phyloP scores from a whole-genome alignment of 2,797 vertebrate species.

The Sebastes hopkinsi region DNA sequence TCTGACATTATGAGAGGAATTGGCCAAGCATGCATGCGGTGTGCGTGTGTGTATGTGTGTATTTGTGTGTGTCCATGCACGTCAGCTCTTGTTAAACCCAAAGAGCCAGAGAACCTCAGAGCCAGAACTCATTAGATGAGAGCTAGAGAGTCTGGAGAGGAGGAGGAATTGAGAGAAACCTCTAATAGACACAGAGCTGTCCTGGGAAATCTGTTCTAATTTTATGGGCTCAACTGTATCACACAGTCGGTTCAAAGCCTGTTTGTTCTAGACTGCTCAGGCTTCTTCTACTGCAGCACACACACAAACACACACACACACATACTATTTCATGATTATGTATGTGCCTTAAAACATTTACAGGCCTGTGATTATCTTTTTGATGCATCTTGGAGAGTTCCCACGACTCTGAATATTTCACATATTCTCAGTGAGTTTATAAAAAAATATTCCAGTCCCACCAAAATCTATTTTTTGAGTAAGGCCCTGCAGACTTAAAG shows the following conservation, averaged over 20 bases:
- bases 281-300: constrained; percentile 30
- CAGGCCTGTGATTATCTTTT: constrained; percentile 7
- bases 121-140: constrained; percentile 73
- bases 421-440: background rate
- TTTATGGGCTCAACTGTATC: constrained; percentile 58
- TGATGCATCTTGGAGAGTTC: constrained; percentile 2
- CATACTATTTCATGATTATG: background rate
- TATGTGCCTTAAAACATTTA: constrained; percentile 8
- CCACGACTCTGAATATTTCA: background rate
- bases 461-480: background rate
- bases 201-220: constrained; percentile 70
- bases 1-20: background rate
- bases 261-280: constrained; percentile 65
- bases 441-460: background rate
- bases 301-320: constrained; percentile 4
- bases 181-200: constrained; percentile 60
- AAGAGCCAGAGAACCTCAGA: constrained; percentile 40
- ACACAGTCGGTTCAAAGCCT: constrained; percentile 55
- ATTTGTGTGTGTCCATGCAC: constrained; percentile 25
- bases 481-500: background rate
- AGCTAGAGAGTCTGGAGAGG: constrained; percentile 39
- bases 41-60: background rate
- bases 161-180: constrained; percentile 48
- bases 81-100: constrained; percentile 47
- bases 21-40: constrained; percentile 11